Evolutionary conservation across 2,888 invertebrate species (phyloP).

Genomic region (Neelides folsomi): DNA sequence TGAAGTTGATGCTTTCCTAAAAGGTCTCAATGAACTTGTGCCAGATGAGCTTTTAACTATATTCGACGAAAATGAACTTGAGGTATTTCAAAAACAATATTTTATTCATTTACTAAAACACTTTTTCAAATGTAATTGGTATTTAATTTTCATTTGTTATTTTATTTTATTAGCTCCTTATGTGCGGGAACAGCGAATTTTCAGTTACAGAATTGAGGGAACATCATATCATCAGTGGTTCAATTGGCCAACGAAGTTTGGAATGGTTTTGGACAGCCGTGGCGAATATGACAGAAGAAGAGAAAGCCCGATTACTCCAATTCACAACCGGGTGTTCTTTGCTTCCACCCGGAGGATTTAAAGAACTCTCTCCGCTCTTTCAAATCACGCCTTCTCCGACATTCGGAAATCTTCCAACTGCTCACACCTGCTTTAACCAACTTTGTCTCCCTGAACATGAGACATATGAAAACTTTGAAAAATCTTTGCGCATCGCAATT

Average conservation of each 20-base stretch:
- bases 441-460: conserved; percentile 90
- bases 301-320: conserved; percentile 81
- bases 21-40: conserved; percentile 78
- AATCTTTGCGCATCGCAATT: conserved; percentile 75
- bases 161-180: conserved; percentile 55
- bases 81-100: too few species aligned
- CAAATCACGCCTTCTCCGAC: conserved; percentile 82
- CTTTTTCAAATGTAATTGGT: not conserved
- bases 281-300: conserved; percentile 75
- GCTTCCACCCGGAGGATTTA: conserved; percentile 78
- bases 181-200: conserved; percentile 88
- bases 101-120: conserved; percentile 1
- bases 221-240: conserved; percentile 68
- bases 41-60: conserved; percentile 85
- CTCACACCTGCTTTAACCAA: conserved; percentile 93
- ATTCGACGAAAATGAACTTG: conserved; percentile 90
- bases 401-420: conserved; percentile 80
- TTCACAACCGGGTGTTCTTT: conserved; percentile 73
- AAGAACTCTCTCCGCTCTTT: conserved; percentile 77
- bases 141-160: conserved; percentile 3
- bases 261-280: conserved; percentile 87
- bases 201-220: conserved; percentile 77
- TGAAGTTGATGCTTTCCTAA: conserved; percentile 75
- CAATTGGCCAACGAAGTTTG: conserved; percentile 59
- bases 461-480: conserved; percentile 82